Evolutionary conservation across 2,888 invertebrate genomes (phyloP), one percentile per base, ranked within the genome.

Genomic region (Cosmorhoe ocellata): DNA sequence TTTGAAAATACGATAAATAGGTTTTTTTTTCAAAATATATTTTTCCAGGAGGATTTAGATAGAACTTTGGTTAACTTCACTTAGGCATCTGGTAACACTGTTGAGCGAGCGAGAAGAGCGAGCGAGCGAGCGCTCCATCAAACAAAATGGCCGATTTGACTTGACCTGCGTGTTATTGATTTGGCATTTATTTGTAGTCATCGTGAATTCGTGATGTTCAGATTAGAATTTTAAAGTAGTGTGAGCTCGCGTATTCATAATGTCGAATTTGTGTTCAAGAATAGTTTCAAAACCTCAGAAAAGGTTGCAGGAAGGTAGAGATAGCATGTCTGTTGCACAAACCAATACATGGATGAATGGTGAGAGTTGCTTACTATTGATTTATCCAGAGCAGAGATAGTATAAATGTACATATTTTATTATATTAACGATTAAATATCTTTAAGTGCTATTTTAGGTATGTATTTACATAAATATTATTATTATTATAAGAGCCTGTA

Each of bases 261-360:
- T 95, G 95, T 94, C 95, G 70, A 95, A 94, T 92, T 91, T 94
- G 76, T 94, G 94, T 79, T 93, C 93, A 69, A 94, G 94, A 92
- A 94, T 94, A 67, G 92, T 93, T 63, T 92, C 93, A 63, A 95
- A 94, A 84, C 94, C 94, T 59, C 91, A 92, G 56, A 95, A 95
- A 90, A 93, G 95, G 71, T 92, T 93, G 80, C 94, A 94, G 74
- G 95, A 95, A 76, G 92, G 92, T 71, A 79, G 94, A 76, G 95
- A 95, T 59, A 83, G 74, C 75, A 93, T 96, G 91, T 92, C 94
- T 59, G 94, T 95, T 67, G 93, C 95, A 45, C 96, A 96, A 90
- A 94, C 95, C 32, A 95, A 94, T 82, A 93, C 95, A 72, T 96
- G 96, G 96, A 95, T 95, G 91, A 95, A 96, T 83, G 96, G 96